phyloP scores from a whole-genome alignment of 2,113 vertebrate genomes.

The Catagonus wagneri region DNA sequence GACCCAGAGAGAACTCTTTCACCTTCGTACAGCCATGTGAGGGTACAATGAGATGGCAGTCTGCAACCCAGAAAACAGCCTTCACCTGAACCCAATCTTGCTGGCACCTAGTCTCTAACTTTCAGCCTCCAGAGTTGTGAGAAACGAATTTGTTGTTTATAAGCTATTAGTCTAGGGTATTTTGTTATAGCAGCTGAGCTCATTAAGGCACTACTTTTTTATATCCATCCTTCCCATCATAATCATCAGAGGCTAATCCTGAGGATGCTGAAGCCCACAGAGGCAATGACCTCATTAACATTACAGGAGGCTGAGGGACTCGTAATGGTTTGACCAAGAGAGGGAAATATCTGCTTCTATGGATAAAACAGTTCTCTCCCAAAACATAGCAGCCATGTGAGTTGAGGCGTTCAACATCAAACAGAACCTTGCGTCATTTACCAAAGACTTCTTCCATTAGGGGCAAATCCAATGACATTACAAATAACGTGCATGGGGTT shows the following conservation, averaged over 20 bases:
- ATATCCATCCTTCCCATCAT: background rate
- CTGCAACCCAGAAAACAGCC: background rate
- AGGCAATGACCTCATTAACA: background rate
- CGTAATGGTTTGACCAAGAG: background rate
- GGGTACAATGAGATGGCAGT: background rate
- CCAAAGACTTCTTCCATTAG: background rate
- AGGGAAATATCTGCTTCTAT: background rate
- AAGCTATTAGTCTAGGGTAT: background rate
- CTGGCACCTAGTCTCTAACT: background rate
- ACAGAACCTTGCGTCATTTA: background rate
- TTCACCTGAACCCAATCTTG: background rate
- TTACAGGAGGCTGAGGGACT: background rate
- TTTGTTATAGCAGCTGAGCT: background rate
- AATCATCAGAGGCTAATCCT: background rate
- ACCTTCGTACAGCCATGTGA: fast-evolving
- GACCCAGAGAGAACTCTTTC: no score
- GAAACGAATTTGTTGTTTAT: background rate
- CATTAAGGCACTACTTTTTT: background rate
- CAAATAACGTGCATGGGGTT: background rate
- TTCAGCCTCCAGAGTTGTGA: background rate
- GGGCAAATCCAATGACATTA: background rate
- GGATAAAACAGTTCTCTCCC: background rate
- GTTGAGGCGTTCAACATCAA: background rate
- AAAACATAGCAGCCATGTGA: background rate
- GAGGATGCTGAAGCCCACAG: background rate